Evolutionary conservation across 2,888 invertebrate genomes (phyloP), one percentile per base, ranked within the genome.

Genomic region (Diaperis boleti): DNA sequence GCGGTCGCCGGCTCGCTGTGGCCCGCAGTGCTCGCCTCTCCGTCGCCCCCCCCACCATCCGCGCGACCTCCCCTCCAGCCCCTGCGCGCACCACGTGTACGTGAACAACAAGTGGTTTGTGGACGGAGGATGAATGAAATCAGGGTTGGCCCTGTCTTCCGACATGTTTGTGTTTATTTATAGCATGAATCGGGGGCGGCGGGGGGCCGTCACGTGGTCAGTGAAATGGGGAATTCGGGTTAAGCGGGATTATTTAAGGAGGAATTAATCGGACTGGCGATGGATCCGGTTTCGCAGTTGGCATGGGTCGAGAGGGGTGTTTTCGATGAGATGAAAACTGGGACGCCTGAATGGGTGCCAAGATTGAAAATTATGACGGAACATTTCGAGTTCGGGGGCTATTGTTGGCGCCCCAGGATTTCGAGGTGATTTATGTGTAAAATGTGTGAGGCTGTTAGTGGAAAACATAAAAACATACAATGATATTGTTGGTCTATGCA

Each of bases 41-140:
- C n/a, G 26, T 8, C 26, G 26, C 1, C 20, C 26, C 26, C 26
- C 26, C 26, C n/a, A n/a, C n/a, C n/a, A n/a, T 26, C 26, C n/a
- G 8, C 26, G n/a, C 26, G 26, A 8, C 1, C 26, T n/a, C 26
- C 26, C n/a, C n/a, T n/a, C 26, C 26, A 26, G 6, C 26, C 26
- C 26, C 26, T 8, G 8, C 26, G 26, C 8, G 26, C 26, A 26
- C 26, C 26, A 26, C 26, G 26, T 26, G 26, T 26, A 26, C 26
- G 26, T 1, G 26, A 26, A 26, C 26, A 26, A 26, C 26, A 26
- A 26, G 26, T 26, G 26, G 26, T 26, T 26, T 26, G 26, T 26
- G 26, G 26, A 26, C 26, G 6, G 26, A 26, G 26, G 26, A 26
- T 26, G 26, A 26, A 45, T 45, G 44, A 45, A 45, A 26, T 45